Evolutionary conservation across 2,888 invertebrate species (phyloP).

Genomic region (Spisula subtruncata): DNA sequence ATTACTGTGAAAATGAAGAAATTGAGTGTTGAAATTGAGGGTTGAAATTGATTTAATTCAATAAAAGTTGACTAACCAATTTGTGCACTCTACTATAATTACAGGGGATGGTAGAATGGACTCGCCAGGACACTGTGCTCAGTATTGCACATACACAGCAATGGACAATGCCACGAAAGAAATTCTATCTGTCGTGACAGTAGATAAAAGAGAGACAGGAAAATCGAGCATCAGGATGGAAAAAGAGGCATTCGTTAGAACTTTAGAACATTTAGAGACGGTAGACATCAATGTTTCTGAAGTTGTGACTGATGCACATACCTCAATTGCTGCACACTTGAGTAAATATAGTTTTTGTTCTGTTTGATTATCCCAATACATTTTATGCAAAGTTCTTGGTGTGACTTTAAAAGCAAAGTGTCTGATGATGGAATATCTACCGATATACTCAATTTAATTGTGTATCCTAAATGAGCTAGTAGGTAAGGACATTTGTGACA

Average conservation of each 20-base stretch:
- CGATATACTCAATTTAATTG: too few species aligned
- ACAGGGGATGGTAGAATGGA: constrained; percentile 53
- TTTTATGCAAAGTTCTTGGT: too few species aligned
- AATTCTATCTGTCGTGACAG: constrained; percentile 34
- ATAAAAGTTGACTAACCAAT: background rate
- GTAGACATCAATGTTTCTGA: constrained; percentile 18
- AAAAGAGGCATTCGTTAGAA: constrained; percentile 32
- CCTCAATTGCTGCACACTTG: constrained; percentile 45
- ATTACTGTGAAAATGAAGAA: background rate
- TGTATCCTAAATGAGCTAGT: too few species aligned
- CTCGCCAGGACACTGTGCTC: constrained; percentile 48
- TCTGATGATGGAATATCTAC: too few species aligned
- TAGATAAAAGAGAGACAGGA: constrained; percentile 41
- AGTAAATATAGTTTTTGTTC: too few species aligned
- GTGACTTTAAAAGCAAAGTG: too few species aligned
- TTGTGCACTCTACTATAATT: background rate
- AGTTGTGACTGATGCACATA: constrained; percentile 40
- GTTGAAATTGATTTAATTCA: background rate
- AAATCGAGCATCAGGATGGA: constrained; percentile 41
- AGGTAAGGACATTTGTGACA: too few species aligned
- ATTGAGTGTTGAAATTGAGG: background rate
- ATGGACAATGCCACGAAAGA: constrained; percentile 35
- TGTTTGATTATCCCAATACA: too few species aligned
- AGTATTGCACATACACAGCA: constrained; percentile 47
- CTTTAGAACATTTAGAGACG: background rate